These are phyloP conservation scores for Rhynchophorus ferrugineus DNA, from an alignment of 1,140 invertebrate genomes.

Conservation along the genomic window DNA sequence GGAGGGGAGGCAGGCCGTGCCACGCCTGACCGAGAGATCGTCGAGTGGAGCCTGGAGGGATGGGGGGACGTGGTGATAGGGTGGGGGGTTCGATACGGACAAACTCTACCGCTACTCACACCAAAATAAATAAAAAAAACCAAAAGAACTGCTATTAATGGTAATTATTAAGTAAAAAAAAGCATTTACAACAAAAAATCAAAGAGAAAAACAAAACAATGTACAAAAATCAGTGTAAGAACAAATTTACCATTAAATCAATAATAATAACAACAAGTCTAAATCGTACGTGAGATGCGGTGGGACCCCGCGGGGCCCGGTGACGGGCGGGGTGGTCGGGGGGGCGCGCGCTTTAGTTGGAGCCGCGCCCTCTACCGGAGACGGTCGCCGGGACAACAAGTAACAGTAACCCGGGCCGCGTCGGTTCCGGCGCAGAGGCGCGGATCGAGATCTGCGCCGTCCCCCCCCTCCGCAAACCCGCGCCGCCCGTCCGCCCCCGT, in stretches of 20 bases:
- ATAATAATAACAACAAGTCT: conserved; percentile 55
- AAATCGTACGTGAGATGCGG: conserved; percentile 18
- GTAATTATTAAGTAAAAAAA: conserved; percentile 61
- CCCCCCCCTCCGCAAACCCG: too few species aligned
- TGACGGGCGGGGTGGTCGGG: conserved; percentile 11
- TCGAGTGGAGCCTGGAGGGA: too few species aligned
- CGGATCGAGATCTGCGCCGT: too few species aligned
- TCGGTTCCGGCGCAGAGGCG: background rate
- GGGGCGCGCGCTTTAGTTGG: background rate
- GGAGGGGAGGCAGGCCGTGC: too few species aligned
- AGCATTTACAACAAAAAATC: conserved; percentile 62
- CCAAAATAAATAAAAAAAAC: too few species aligned
- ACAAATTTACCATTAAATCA: conserved; percentile 55
- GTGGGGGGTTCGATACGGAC: too few species aligned
- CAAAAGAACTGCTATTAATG: conserved; percentile 58
- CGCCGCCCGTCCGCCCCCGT: too few species aligned
- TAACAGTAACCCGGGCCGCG: background rate
- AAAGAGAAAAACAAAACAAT: conserved; percentile 60
- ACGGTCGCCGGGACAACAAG: background rate
- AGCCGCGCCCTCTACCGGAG: conserved; percentile 13
- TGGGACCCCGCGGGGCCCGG: conserved; percentile 9
- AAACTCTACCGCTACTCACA: too few species aligned
- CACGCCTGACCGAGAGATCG: too few species aligned
- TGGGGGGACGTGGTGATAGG: too few species aligned
- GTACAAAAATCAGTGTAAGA: conserved; percentile 59